These are phyloP conservation scores for Heteromyza rotundicornis DNA, from an alignment of 2,888 invertebrate species.

Conservation along the genomic window DNA sequence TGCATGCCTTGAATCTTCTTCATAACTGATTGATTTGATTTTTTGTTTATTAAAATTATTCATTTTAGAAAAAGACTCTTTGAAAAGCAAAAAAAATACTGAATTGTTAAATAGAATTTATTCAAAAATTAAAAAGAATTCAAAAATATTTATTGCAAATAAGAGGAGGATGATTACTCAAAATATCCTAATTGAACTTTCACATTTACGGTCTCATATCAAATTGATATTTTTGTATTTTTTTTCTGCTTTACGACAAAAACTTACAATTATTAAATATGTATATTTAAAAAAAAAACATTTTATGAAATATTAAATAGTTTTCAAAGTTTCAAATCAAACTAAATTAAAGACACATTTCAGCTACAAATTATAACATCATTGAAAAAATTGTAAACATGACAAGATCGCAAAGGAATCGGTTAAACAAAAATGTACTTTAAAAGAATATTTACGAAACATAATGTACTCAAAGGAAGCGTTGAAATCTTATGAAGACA, in stretches of 20 bases:
- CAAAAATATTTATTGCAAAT: no score
- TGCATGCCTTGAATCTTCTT: no score
- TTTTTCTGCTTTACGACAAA: slow-evolving; percentile 38
- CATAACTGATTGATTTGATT: no score
- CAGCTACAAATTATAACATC: slow-evolving; percentile 44
- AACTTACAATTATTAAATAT: slow-evolving; percentile 32
- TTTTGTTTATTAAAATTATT: no score
- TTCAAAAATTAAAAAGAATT: no score
- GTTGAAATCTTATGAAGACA: slow-evolving; percentile 1
- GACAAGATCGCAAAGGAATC: slow-evolving; percentile 22
- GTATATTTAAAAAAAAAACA: slow-evolving; percentile 8
- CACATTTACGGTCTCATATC: not conserved
- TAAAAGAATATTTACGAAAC: slow-evolving; percentile 23
- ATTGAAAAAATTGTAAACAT: not conserved
- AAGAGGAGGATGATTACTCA: not conserved
- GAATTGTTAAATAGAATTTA: slow-evolving; percentile 13
- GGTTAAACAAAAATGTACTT: slow-evolving; percentile 33
- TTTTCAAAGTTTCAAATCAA: slow-evolving; percentile 19
- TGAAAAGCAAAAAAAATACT: not conserved
- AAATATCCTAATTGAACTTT: not conserved
- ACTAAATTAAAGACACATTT: slow-evolving; percentile 43
- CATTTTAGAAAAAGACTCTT: no score
- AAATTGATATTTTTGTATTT: not conserved
- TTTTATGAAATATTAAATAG: slow-evolving; percentile 9
- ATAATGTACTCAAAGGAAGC: not conserved